These are phyloP conservation scores for Anguilla japonica DNA, from an alignment of 2,113 vertebrate species.

Conservation along the genomic window DNA sequence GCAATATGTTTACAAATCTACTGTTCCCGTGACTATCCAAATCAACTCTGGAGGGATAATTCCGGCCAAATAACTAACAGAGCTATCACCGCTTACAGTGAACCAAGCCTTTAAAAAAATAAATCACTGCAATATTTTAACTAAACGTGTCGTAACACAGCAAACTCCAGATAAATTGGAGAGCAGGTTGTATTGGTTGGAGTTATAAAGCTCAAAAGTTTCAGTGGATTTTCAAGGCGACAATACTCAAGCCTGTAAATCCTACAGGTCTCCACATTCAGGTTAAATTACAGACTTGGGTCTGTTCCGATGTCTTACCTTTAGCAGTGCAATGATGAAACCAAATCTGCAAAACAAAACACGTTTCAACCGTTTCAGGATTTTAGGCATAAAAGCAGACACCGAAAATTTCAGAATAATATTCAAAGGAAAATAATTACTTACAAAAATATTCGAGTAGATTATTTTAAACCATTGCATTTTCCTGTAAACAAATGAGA, in stretches of 20 bases:
- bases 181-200: too few species aligned
- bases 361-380: background rate
- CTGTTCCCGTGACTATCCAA: background rate
- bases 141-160: too few species aligned
- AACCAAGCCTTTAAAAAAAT: too few species aligned
- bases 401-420: background rate
- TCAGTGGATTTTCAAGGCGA: too few species aligned
- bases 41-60: background rate
- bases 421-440: conserved; percentile 41
- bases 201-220: too few species aligned
- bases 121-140: too few species aligned
- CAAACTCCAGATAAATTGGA: too few species aligned
- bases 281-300: too few species aligned
- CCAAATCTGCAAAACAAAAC: conserved; percentile 55
- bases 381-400: too few species aligned
- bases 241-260: too few species aligned
- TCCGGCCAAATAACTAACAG: background rate
- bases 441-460: conserved; percentile 59
- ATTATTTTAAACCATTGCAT: conserved; percentile 58
- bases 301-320: conserved; percentile 47
- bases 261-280: too few species aligned
- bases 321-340: conserved; percentile 43
- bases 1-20: background rate
- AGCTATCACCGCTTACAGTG: background rate
- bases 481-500: conserved; percentile 44